These are phyloP conservation scores for Pitangus sulphuratus DNA, from an alignment of 2,797 vertebrate species.

Conservation along the genomic window DNA sequence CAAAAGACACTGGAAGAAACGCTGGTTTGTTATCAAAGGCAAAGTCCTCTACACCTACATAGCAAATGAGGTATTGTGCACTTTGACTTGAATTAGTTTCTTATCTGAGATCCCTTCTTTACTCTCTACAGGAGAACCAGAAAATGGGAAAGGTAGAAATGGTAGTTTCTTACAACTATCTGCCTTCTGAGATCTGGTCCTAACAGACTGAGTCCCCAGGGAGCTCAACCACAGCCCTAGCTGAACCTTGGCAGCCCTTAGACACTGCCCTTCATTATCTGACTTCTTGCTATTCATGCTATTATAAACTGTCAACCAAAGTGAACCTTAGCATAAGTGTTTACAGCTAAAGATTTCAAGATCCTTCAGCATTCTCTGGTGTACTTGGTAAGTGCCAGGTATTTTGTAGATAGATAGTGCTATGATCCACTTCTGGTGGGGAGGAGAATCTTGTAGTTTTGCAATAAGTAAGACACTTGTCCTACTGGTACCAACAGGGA, in stretches of 20 bases:
- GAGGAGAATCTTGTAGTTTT: not conserved
- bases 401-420: not conserved
- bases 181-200: not conserved
- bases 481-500: not conserved
- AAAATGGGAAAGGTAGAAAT: not conserved
- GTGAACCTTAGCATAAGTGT: not conserved
- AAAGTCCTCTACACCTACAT: constrained; percentile 98
- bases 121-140: not conserved
- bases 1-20: constrained; percentile 94
- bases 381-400: not conserved
- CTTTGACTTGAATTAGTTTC: not conserved
- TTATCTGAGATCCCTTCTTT: not conserved
- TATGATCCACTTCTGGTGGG: not conserved
- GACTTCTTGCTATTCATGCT: not conserved
- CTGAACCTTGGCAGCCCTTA: not conserved
- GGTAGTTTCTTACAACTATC: not conserved
- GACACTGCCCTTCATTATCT: not conserved
- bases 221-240: not conserved
- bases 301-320: not conserved
- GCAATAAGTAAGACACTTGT: not conserved
- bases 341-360: not conserved
- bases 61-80: constrained; percentile 85
- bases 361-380: not conserved
- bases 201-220: not conserved
- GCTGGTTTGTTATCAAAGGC: constrained; percentile 98